Base-by-base conservation (phyloP, 2,113 vertebrate species). In the Salvelinus alpinus region DNA sequence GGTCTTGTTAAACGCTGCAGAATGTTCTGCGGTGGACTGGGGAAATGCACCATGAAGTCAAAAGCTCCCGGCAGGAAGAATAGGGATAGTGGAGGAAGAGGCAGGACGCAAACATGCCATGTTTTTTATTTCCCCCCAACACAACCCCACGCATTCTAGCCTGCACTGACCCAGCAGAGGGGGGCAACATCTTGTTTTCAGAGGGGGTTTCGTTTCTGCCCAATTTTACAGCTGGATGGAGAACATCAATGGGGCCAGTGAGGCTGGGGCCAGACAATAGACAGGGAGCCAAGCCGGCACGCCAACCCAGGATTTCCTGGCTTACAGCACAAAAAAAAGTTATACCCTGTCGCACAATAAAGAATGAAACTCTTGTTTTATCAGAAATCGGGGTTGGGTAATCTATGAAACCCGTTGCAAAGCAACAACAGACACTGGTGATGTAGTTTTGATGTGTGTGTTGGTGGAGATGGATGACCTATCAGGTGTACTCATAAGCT, bases 151-250 rank as follows among this genome's bases (percentile, higher is more conserved):
- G 74, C 65, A 68, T n/a, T 51, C 82, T 70, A 77, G 84, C 78
- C 82, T 24, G 51, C 75, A 68, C 72, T 82, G 85, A 79, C 80
- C 79, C 74, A 31, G 78, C 75, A 13, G 64, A 74, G 80, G 79
- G 76, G 84, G 83, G 79, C 73, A 74, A 83, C 85, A 86, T 89
- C 85, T 88, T 91, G 88, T 90, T 92, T 92, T 89, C 73, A 87
- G 78, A 85, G 73, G 81, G 82, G 83, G 83, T 78, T 84, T 82
- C 66, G 70, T 84, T 86, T 83, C 82, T 75, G 38, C 80, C 82
- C 82, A 81, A 93, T 93, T 93, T 92, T 91, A 92, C 92, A 93
- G 92, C 88, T 91, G 91, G 91, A 88, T 91, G 91, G 91, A 92
- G 88, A 89, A 82, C 82, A 85, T 92, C 89, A 94, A 92, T 93